Evolutionary conservation across 2,113 vertebrate species (phyloP), one percentile per base, ranked within the genome.

Genomic region (Mirounga angustirostris): DNA sequence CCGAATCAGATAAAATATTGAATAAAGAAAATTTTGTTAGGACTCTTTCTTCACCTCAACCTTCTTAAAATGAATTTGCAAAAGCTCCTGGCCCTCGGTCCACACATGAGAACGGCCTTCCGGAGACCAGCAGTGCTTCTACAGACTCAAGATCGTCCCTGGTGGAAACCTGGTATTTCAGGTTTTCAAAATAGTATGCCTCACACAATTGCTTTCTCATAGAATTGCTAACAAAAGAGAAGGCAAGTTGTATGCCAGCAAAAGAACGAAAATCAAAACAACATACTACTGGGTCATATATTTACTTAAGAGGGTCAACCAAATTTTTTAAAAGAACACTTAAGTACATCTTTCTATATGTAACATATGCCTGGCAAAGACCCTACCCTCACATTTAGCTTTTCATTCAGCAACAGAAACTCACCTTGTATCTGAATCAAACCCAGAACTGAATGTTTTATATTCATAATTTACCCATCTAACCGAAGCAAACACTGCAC

Each of bases 1-100:
- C 33, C 84, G 92, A 86, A 80, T 95, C 78, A 88, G 63, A 28
- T 73, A 85, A 94, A 94, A 90, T 85, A 95, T 46, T 79, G 79
- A 94, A 85, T 24, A 50, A 82, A 80, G 58, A 67, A 97, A 91
- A 52, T 52, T 5, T 4, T 18, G 81, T 76, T 54, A 83, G 46
- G 40, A 85, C 21, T n/a, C 56, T 84, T 81, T 71, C 46, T 93
- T 84, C 54, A 56, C 36, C 24, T 58, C 43, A 46, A 36, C 30
- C 76, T 91, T 86, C 89, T 91, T 40, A 93, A 8, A 84, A 33
- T 80, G n/a, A 71, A 54, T 54, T 19, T 86, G 16, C 56, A 93
- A 74, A 71, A 81, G 46, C 30, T n/a, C 50, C 43, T 40, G 30
- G 46, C 54, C 43, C 33, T 83, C 30, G 22, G 22, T 54, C 61